These are phyloP conservation scores for Eremophila alpestris DNA, from an alignment of 2,797 vertebrate genomes.

Conservation along the genomic window DNA sequence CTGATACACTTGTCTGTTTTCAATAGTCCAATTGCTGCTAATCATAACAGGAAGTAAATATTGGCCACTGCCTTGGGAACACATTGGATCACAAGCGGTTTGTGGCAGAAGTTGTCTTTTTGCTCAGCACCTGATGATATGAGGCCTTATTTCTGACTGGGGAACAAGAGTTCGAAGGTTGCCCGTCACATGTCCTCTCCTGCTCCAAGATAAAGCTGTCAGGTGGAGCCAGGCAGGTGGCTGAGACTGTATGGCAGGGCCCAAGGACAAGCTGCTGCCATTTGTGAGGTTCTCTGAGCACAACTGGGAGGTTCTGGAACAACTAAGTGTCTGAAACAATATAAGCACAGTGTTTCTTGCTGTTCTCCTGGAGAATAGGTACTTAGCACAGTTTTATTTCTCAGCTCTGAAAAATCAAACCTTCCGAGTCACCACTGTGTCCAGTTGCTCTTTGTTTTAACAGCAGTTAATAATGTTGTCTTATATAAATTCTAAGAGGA, in stretches of 20 bases:
- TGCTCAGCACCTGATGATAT: background rate
- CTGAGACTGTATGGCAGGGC: background rate
- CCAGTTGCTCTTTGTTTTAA: background rate
- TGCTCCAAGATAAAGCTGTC: background rate
- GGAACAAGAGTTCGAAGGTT: background rate
- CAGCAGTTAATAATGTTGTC: background rate
- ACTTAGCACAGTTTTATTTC: background rate
- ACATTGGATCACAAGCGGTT: background rate
- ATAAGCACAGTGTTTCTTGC: background rate
- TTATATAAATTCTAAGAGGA: background rate
- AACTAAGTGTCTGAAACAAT: background rate
- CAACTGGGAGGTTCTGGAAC: background rate
- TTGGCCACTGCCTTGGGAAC: background rate
- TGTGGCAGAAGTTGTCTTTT: background rate
- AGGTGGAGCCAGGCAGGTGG: conserved; percentile 1
- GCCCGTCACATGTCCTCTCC: background rate
- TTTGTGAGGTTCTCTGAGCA: background rate
- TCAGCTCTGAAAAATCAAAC: background rate
- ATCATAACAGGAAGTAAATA: background rate
- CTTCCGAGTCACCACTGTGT: background rate
- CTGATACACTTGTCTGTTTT: background rate
- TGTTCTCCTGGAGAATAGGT: background rate
- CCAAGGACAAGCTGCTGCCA: background rate
- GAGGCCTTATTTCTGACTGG: background rate
- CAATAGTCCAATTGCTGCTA: background rate